A percentile compares a stretch with the other conserved stretches of the same genome.
Evolutionary conservation across 2,888 invertebrate species (phyloP).

Genomic region (Agrotis puta): DNA sequence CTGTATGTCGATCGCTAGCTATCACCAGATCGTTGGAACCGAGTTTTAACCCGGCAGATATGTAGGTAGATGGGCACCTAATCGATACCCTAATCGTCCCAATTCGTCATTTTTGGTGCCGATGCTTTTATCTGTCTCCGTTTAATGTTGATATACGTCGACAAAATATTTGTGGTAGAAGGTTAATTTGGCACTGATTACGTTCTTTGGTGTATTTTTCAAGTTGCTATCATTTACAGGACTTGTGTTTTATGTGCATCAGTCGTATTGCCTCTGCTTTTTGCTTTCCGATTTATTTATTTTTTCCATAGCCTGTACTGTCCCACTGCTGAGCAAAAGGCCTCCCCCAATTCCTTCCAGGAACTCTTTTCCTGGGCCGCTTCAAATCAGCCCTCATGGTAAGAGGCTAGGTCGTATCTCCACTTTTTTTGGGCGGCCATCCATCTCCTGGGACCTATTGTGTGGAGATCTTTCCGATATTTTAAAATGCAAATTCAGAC

Average conservation of each 20-base stretch:
- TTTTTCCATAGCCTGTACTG: background rate
- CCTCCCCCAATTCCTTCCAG: no score
- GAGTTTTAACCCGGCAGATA: slow-evolving; percentile 12
- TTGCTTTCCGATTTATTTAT: background rate
- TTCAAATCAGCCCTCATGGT: no score
- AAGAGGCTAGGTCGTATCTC: no score
- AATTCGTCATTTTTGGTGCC: slow-evolving; percentile 62
- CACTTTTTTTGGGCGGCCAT: no score
- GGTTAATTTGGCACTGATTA: background rate
- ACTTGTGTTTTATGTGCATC: background rate
- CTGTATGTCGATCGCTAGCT: slow-evolving; percentile 22
- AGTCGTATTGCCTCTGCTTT: background rate
- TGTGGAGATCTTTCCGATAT: no score
- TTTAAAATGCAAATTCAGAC: no score
- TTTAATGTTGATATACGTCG: slow-evolving; percentile 42
- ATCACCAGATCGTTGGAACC: slow-evolving; percentile 7
- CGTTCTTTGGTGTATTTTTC: background rate
- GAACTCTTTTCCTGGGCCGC: no score
- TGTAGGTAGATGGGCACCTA: slow-evolving; percentile 13
- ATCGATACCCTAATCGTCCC: slow-evolving; percentile 53
- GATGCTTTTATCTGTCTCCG: slow-evolving; percentile 59
- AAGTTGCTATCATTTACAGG: background rate
- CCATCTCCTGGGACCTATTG: no score
- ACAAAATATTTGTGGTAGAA: slow-evolving; percentile 12
- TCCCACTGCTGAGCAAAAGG: no score